Conservation (phyloP, 2,113 vertebrate genomes). For the Gallinago media region DNA sequence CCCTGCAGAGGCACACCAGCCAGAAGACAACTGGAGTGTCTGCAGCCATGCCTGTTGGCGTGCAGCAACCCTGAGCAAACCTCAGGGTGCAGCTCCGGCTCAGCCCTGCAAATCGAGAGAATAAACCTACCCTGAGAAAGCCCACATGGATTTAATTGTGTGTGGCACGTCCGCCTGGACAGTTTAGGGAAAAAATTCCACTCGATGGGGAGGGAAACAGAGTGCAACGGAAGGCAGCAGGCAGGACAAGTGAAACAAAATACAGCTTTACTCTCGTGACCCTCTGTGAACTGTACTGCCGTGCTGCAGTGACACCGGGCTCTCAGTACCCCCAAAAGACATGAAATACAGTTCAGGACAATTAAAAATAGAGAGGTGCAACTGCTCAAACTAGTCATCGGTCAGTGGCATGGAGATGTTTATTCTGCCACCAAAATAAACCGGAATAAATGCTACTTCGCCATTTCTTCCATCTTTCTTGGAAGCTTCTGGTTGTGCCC, state of each 20-base stretch:
- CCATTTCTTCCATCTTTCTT: not conserved
- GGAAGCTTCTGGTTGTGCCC: not conserved
- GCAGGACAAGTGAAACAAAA: not conserved
- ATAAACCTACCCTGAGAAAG: not conserved
- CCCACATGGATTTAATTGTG: not conserved
- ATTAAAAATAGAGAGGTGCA: not conserved
- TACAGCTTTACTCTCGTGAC: not conserved
- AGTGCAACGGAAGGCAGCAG: not conserved
- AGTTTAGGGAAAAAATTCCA: not conserved
- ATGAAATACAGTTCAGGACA: not conserved
- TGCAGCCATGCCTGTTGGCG: fast-evolving
- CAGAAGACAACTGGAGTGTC: not conserved
- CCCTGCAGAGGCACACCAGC: not conserved
- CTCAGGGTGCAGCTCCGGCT: not conserved
- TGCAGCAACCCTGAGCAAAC: not conserved
- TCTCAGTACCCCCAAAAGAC: not conserved
- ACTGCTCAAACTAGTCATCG: not conserved
- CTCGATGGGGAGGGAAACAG: not conserved
- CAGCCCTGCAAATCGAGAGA: not conserved
- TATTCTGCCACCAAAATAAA: not conserved
- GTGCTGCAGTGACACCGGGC: not conserved
- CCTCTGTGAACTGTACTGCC: not conserved
- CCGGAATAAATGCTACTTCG: not conserved
- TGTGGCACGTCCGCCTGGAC: not conserved
- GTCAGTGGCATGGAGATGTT: not conserved